Percentiles rank a stretch among this genome's conserved stretches.
These are phyloP conservation scores for Apodemus agrarius DNA, from an alignment of 2,797 vertebrate species.

Conservation along the genomic window DNA sequence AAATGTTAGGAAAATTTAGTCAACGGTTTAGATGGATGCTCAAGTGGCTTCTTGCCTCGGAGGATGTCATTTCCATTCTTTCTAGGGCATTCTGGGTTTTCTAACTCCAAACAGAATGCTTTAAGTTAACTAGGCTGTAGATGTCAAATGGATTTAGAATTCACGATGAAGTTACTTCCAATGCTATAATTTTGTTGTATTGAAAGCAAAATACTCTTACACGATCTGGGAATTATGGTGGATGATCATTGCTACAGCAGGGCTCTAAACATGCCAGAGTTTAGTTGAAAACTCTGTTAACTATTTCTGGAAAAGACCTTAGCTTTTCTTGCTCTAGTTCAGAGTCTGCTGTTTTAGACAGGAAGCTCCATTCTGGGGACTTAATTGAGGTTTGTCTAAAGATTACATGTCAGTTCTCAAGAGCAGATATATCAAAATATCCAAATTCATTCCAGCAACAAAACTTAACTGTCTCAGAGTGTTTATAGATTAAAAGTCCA, in stretches of 20 bases:
- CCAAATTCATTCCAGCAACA: not conserved
- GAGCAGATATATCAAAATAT: not conserved
- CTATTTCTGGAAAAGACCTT: not conserved
- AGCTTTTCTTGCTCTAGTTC: not conserved
- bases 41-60: not conserved
- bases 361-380: not conserved
- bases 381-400: not conserved
- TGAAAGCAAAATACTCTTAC: not conserved
- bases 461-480: not conserved
- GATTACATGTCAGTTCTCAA: not conserved
- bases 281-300: not conserved
- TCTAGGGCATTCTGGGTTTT: not conserved
- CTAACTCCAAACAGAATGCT: not conserved
- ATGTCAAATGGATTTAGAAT: not conserved
- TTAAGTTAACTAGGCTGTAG: not conserved
- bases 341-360: not conserved
- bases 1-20: conserved; percentile 35
- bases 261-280: not conserved
- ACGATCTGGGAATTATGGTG: not conserved
- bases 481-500: not conserved
- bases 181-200: not conserved
- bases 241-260: not conserved
- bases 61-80: not conserved
- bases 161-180: not conserved
- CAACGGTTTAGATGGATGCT: not conserved